Percentiles rank a stretch among this genome's conserved stretches.
Evolutionary conservation across 2,888 invertebrate species (phyloP).

Genomic region (Macaria notata): DNA sequence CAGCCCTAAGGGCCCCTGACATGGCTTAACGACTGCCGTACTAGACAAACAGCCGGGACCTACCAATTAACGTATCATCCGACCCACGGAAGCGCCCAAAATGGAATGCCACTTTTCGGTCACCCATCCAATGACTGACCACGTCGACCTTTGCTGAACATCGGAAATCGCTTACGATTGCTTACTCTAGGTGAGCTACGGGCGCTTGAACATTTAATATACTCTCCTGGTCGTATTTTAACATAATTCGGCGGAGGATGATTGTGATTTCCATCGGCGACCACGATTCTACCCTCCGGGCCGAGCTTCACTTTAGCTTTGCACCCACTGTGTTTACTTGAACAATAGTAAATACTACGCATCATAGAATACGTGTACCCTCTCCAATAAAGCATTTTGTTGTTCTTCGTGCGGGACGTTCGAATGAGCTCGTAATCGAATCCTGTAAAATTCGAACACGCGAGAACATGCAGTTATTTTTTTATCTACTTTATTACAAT

Average conservation of each 20-base stretch:
- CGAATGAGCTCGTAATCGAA: slow-evolving; percentile 18
- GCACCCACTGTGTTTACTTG: slow-evolving; percentile 14
- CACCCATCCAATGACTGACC: too few species aligned
- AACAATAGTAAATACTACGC: slow-evolving; percentile 24
- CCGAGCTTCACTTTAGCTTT: slow-evolving; percentile 14
- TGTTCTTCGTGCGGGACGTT: slow-evolving; percentile 1
- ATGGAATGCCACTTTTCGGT: too few species aligned
- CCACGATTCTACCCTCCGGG: not conserved
- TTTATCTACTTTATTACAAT: too few species aligned
- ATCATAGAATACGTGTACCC: slow-evolving; percentile 19
- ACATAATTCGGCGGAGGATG: slow-evolving; percentile 27
- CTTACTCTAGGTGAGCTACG: too few species aligned
- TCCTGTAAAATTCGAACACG: not conserved
- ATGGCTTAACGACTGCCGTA: too few species aligned
- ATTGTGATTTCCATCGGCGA: slow-evolving; percentile 5
- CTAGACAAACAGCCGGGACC: too few species aligned
- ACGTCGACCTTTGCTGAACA: too few species aligned
- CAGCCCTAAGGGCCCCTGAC: too few species aligned
- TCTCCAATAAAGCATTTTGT: slow-evolving; percentile 14
- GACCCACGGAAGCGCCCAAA: too few species aligned
- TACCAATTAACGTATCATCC: too few species aligned
- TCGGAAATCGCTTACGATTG: too few species aligned
- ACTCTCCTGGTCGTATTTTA: not conserved
- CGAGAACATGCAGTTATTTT: too few species aligned
- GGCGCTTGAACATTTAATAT: not conserved